Base-by-base conservation (phyloP, 2,113 vertebrate species). In the Paralichthys olivaceus region DNA sequence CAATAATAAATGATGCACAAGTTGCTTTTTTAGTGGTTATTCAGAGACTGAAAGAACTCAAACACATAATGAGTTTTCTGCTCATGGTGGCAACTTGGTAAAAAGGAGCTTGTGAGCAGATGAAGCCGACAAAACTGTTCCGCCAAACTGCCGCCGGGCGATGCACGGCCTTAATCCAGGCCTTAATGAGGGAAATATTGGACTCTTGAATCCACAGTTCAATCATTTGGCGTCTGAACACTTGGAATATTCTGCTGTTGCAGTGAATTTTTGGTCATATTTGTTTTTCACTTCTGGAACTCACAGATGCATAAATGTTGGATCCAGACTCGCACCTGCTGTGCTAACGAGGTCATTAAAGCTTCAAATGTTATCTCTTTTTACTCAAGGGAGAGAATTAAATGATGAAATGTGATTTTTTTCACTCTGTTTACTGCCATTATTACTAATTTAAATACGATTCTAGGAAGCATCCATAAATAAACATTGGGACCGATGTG, bases 101-200 rank as follows among this genome's bases (percentile, higher is more conserved):
- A 63, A 71, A 47, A 82, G 32, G 17, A 84, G 29, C 53, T 66
- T 37, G 37, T 45, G 63, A 85, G 72, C 26, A 72, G 55, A 75
- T 66, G 65, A 81, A 75, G 47, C 51, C 58, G 12, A 64, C 26
- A 14, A 32, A 26, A 32, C 20, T 32, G 15, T 29, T 55, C 56
- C 0, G 17, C 72, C 62, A 80, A 60, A 55, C 28, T 34, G 77
- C 69, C 75, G 72, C 15, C 11, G 69, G 54, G 55, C 51, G 64
- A 80, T 32, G 15, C 55, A 65, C 56, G 28, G 45, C 5, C n/a
- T n/a, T n/a, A 43, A 76, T 81, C 29, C 25, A 9, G 19, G 25
- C 71, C 40, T 78, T 78, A 87, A 85, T 84, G 75, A 87, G 70
- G 53, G 65, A 69, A 32, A 67, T 62, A 37, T 53, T 86, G 73